These are phyloP conservation scores for Trypoxylus dichotomus DNA, from an alignment of 1,140 invertebrate genomes.

Conservation along the genomic window DNA sequence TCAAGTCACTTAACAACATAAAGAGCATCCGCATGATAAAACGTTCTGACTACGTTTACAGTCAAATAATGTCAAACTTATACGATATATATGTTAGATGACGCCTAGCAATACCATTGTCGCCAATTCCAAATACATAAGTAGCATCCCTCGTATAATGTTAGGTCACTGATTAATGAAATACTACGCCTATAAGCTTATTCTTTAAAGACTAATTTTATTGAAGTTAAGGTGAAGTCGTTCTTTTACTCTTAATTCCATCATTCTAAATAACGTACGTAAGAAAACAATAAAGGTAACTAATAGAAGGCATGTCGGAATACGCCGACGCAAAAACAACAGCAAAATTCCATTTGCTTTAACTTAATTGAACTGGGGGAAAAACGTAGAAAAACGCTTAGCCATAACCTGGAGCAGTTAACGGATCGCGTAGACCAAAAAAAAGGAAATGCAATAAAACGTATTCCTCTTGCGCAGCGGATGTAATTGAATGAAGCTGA, in stretches of 20 bases:
- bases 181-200: too few species aligned
- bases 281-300: background rate
- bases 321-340: background rate
- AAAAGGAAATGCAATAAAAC: background rate
- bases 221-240: too few species aligned
- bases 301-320: background rate
- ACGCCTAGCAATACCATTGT: too few species aligned
- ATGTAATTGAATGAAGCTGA: background rate
- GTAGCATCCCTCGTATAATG: too few species aligned
- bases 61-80: too few species aligned
- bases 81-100: too few species aligned
- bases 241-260: background rate
- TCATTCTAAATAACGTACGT: background rate
- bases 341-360: background rate
- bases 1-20: too few species aligned
- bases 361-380: background rate
- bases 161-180: too few species aligned
- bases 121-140: too few species aligned
- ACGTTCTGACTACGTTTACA: too few species aligned
- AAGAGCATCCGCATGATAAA: too few species aligned
- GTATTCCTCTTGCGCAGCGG: background rate
- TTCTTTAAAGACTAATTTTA: too few species aligned
- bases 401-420: background rate
- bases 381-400: background rate
- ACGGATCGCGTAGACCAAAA: background rate